Base-by-base conservation (phyloP, 1,140 invertebrate genomes). In the Lycorma delicatula region DNA sequence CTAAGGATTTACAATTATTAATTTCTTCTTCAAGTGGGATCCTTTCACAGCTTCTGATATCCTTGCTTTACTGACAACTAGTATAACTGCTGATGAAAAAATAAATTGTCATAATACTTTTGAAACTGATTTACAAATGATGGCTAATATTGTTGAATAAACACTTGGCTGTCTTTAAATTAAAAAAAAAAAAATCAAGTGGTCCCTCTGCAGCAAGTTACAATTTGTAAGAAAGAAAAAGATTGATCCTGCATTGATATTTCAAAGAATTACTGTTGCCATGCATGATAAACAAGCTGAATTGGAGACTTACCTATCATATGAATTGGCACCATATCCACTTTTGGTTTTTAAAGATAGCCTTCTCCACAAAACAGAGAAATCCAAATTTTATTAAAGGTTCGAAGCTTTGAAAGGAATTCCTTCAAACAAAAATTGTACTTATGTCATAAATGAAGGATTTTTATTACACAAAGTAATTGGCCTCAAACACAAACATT, bases 301-400 rank as follows among this genome's bases (percentile, higher is more conserved):
- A 16, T 41, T 70, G 44, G 26, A 67, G 56, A 56, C 69, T 65
- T 69, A 70, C 63, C 58, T 73, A 59, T 58, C 67, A 58, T 72
- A 70, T 67, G 70, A 74, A 68, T 38, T 73, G 47, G 67, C 64
- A 44, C 69, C 69, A 38, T 72, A 64, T 67, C 70, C 72, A 25
- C 58, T 63, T 62, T 60, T 70, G 52, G 44, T 75, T 61, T 75
- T 72, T 67, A 65, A 70, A 65, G 66, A 60, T 59, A 49, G 63
- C 66, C 67, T 67, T 58, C 72, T 73, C 70, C 60, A 67, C 63
- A 72, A 73, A 71, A 67, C 64, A 64, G 52, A 20, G n/a, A 72
- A 73, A 67, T 55, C 69, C 12, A 3, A 4, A 5, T 22, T 48
- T 3, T 22, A 48, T 22, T 18, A 6, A 25, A 3, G 13, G 18